Evolutionary conservation across 1,140 invertebrate genomes (phyloP).

Genomic region (Pinna nobilis): DNA sequence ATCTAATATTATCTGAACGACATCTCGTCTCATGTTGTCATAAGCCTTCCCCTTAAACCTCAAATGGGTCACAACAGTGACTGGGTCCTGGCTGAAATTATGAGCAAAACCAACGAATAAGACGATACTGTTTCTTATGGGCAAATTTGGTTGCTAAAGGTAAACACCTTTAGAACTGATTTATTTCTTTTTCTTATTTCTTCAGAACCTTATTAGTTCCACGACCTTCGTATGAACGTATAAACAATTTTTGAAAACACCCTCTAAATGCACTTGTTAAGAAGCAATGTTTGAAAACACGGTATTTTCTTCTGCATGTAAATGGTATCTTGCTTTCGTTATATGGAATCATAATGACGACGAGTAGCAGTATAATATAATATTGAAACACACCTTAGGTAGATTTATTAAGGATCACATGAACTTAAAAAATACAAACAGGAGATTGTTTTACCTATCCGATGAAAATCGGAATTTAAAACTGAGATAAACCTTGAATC

Average conservation of each 20-base stretch:
- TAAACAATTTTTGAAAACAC: too few species aligned
- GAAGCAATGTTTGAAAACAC: too few species aligned
- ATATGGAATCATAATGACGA: too few species aligned
- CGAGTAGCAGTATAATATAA: too few species aligned
- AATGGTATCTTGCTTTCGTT: too few species aligned
- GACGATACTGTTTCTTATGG: too few species aligned
- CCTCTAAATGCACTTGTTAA: too few species aligned
- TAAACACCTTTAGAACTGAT: neutral
- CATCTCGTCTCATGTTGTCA: constrained; percentile 17
- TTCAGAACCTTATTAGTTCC: neutral
- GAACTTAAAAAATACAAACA: neutral
- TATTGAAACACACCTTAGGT: too few species aligned
- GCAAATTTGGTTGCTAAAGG: neutral
- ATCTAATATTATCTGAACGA: constrained; percentile 32
- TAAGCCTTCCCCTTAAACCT: constrained; percentile 34
- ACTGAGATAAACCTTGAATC: neutral
- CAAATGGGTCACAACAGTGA: constrained; percentile 23
- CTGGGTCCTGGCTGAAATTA: constrained; percentile 31
- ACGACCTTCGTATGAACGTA: neutral
- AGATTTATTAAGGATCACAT: too few species aligned
- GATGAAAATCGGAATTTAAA: neutral
- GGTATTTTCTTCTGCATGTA: too few species aligned
- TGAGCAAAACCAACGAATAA: neutral
- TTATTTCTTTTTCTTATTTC: neutral
- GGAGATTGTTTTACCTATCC: neutral